Conservation (phyloP, 2,113 vertebrate species). For the Marmota monax region DNA sequence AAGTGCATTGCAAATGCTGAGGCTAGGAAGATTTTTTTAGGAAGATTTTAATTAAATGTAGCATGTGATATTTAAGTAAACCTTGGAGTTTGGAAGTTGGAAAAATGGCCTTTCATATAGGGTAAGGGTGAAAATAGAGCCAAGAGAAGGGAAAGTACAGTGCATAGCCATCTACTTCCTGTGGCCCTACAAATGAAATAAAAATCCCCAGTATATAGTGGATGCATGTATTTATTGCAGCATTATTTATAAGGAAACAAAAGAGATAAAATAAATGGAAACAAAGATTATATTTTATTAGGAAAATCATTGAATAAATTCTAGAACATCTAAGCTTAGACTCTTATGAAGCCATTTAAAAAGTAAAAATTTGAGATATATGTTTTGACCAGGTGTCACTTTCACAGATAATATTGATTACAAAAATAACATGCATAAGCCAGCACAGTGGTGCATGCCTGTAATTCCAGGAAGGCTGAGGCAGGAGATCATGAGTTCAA, state of each 20-base stretch:
- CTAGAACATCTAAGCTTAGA: neutral
- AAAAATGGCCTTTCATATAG: neutral
- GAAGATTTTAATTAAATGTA: conserved; percentile 18
- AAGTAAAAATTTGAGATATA: neutral
- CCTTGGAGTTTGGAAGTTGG: neutral
- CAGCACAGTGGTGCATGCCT: too few species aligned
- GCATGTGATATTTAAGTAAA: neutral
- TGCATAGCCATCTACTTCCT: neutral
- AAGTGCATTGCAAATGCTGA: neutral
- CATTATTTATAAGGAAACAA: neutral
- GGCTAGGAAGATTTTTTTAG: neutral
- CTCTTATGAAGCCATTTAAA: neutral
- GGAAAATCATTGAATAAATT: neutral
- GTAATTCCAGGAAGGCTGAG: too few species aligned
- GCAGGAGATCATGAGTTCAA: too few species aligned
- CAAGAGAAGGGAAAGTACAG: neutral
- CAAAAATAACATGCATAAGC: neutral
- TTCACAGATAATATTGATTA: neutral
- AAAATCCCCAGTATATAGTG: neutral
- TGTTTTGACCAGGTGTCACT: neutral
- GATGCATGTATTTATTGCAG: neutral
- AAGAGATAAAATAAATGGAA: neutral
- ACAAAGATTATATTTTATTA: neutral
- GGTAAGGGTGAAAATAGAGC: neutral
- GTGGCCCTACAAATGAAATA: neutral